Conservation (phyloP, 2,113 vertebrate genomes). For the Pelobates fuscus region DNA sequence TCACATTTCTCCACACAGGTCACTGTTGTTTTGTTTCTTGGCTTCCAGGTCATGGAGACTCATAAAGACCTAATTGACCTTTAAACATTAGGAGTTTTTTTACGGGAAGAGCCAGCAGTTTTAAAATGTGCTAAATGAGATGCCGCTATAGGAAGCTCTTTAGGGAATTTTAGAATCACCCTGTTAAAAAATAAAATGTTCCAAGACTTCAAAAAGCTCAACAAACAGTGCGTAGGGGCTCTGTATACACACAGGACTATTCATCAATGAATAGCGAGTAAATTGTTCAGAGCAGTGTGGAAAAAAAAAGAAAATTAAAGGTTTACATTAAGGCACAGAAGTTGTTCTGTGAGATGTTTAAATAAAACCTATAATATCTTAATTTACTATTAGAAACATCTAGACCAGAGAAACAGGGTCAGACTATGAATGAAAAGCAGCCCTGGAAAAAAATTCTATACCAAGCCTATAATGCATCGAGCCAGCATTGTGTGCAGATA, state of each 20-base stretch:
- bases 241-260: constrained; percentile 35
- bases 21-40: neutral
- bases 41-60: constrained; percentile 4
- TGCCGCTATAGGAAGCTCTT: neutral
- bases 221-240: constrained; percentile 3
- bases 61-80: neutral
- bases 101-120: neutral
- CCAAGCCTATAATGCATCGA: no score
- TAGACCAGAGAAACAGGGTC: neutral
- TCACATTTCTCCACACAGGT: constrained; percentile 5
- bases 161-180: constrained; percentile 3
- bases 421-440: no score
- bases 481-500: no score
- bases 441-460: no score
- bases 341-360: constrained; percentile 28
- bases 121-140: neutral
- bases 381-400: constrained; percentile 25
- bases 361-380: constrained; percentile 31
- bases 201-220: constrained; percentile 26
- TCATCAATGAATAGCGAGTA: constrained; percentile 35
- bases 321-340: constrained; percentile 12
- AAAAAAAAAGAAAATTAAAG: neutral
- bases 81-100: neutral
- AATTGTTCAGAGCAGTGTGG: constrained; percentile 16
- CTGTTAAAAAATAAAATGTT: constrained; percentile 15